Evolutionary conservation across 1,140 invertebrate genomes (phyloP).

Genomic region (Coenobita brevimanus): DNA sequence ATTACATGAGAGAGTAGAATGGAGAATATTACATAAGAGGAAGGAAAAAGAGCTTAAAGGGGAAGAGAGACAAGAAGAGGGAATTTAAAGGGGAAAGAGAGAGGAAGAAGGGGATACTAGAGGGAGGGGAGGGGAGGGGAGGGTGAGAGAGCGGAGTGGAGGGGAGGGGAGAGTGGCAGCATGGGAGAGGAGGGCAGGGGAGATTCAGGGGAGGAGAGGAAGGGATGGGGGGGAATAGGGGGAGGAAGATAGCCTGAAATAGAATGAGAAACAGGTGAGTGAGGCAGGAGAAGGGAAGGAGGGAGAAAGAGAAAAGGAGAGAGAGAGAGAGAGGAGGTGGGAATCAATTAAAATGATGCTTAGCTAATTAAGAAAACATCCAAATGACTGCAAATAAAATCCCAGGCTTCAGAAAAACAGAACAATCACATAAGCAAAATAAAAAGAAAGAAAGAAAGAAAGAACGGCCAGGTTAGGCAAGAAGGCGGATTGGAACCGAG

Average conservation of each 20-base stretch:
- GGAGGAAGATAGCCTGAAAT: background rate
- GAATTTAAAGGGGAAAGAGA: no score
- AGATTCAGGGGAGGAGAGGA: background rate
- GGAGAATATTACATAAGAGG: no score
- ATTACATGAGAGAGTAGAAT: no score
- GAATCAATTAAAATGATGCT: background rate
- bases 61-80: no score
- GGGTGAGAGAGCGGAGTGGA: no score
- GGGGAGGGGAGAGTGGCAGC: no score
- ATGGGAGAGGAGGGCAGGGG: background rate
- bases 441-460: background rate
- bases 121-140: no score
- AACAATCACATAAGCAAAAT: background rate
- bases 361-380: background rate
- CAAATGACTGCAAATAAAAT: no score
- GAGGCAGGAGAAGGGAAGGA: background rate
- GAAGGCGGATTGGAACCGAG: background rate
- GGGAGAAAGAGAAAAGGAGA: constrained; percentile 25
- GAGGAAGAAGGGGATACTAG: no score
- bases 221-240: background rate
- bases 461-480: background rate
- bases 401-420: no score
- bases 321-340: constrained; percentile 8
- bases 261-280: background rate
- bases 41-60: no score